Evolutionary conservation across 2,113 vertebrate species (phyloP), one percentile per base, ranked within the genome.

Genomic region (Fukomys damarensis): DNA sequence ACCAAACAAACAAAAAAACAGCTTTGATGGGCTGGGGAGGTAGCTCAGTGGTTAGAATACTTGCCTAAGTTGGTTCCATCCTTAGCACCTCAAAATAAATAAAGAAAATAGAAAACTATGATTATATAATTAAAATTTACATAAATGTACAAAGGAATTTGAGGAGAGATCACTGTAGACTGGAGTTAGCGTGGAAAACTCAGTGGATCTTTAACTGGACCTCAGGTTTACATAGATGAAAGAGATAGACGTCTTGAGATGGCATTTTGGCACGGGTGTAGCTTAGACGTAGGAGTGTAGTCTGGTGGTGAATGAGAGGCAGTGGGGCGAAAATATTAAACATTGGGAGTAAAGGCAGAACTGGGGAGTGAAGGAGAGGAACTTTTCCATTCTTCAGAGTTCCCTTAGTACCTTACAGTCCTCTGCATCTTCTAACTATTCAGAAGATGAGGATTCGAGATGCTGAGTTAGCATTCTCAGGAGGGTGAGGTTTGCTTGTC

Each of bases 401-500:
- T 74, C 86, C 49, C 92, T 93, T 76, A 63, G 66, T 88, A n/a
- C 52, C 61, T 94, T 41, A 24, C 7, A 85, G 77, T 90, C 80
- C 28, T 5, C 1, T 94, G 89, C 35, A 87, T 96, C 59, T 58
- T 93, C 7, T 96, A 68, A 76, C 46, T 96, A 4, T 87, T 91
- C 46, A 86, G 89, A 77, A 93, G 83, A 38, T 94, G 72, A 97
- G 32, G 49, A 80, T 93, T 96, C 49, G 91, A 86, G 94, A 93
- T 91, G 3, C 74, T 65, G 72, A 96, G 89, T 96, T 97, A 82
- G 77, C 59, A 14, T 90, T 91, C 88, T 96, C 85, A 76, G 77
- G 95, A 97, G 96, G 38, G 76, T 76, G 52, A 87, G 68, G 81
- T 95, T 89, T 95, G 93, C 88, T 93, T 98, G 96, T 63, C 97